These are phyloP conservation scores for Idaea biselata DNA, from an alignment of 2,888 invertebrate genomes.

Conservation along the genomic window DNA sequence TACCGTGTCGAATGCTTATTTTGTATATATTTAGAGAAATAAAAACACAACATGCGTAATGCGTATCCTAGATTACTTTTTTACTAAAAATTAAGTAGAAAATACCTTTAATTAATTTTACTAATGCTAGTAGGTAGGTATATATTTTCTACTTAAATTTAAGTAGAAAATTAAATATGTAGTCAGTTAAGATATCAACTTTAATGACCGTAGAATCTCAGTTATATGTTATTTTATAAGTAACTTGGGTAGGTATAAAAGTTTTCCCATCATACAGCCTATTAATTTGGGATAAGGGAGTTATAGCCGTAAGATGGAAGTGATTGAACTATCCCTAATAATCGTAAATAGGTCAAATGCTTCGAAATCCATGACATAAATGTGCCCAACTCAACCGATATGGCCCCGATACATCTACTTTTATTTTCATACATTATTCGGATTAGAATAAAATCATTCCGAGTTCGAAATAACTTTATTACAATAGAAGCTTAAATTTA, in stretches of 20 bases:
- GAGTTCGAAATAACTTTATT: neutral
- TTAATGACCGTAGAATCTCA: neutral
- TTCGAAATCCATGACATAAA: neutral
- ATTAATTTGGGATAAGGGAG: neutral
- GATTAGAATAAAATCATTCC: neutral
- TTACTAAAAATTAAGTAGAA: no score
- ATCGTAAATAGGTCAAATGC: neutral
- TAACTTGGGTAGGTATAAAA: neutral
- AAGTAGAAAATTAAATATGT: no score
- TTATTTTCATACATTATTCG: neutral
- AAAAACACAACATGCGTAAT: no score
- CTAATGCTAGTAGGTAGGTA: no score
- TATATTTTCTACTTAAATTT: no score
- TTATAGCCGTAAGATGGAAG: neutral
- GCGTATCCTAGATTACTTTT: no score
- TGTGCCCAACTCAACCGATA: neutral
- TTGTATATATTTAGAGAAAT: no score
- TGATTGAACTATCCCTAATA: neutral
- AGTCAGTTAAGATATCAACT: neutral
- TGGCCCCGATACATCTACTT: neutral
- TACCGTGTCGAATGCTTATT: no score
- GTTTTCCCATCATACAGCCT: neutral
- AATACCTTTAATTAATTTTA: no score
- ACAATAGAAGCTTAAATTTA: neutral
- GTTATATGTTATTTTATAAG: neutral